Conservation (phyloP, 2,888 invertebrate species). For the Agonopterix arenella region DNA sequence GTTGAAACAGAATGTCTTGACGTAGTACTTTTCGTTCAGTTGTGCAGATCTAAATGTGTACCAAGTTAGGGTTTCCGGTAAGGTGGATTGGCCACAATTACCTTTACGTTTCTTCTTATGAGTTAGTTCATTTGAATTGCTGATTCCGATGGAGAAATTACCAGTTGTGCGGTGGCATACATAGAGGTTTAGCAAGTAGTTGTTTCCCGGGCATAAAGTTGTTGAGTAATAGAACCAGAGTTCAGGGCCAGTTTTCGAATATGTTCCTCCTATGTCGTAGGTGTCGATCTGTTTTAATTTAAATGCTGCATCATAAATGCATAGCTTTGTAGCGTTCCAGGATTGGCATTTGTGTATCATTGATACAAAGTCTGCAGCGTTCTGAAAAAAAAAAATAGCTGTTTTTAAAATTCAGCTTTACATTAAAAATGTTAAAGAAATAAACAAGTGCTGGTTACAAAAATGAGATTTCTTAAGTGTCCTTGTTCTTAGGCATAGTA, state of each 20-base stretch:
- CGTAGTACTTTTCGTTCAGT: conserved; percentile 35
- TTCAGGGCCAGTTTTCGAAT: conserved; percentile 33
- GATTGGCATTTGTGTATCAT: conserved; percentile 34
- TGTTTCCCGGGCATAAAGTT: conserved; percentile 36
- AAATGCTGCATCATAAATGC: conserved; percentile 31
- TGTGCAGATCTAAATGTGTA: conserved; percentile 31
- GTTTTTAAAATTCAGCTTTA: not conserved
- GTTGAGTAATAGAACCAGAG: conserved; percentile 56
- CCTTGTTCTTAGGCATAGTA: no score
- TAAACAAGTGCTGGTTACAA: no score
- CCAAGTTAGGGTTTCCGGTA: conserved; percentile 24
- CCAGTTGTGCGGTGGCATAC: conserved; percentile 42
- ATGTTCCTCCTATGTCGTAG: conserved; percentile 58
- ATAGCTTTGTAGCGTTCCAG: conserved; percentile 34
- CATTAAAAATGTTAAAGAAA: no score
- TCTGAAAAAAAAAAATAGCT: not conserved
- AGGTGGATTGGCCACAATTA: conserved; percentile 10
- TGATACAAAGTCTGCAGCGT: not conserved
- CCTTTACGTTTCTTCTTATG: conserved; percentile 12
- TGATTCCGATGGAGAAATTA: conserved; percentile 37
- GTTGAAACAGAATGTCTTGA: conserved; percentile 44
- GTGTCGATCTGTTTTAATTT: conserved; percentile 32
- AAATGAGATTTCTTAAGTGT: no score
- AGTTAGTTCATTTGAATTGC: conserved; percentile 24
- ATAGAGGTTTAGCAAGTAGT: conserved; percentile 50